Evolutionary conservation across 1,140 invertebrate species (phyloP), one percentile per base, ranked within the genome.

Genomic region (Bombus picipes): DNA sequence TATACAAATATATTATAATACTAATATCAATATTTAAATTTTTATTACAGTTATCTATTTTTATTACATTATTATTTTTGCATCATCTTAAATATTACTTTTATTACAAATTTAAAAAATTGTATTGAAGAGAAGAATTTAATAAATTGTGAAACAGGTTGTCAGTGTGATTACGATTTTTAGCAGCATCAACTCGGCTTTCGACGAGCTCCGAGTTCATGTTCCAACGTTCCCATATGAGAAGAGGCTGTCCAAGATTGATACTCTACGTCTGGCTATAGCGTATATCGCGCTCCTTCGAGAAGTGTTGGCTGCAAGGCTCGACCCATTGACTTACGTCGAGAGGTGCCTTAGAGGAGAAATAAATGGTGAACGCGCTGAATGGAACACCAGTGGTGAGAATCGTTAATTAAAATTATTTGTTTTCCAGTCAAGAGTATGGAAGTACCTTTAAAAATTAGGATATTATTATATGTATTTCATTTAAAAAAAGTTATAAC

Each of bases 171-270:
- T 95, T 95, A 89, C 88, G 91, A 94, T 94, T 95, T 96, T 97
- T 97, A 98, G 97, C 97, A 99, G 98, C 97, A 99, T 99, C 96
- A 99, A 99, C 97, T 98, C 98, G 95, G 99, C 99, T 94, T 99
- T 99, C 96, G 98, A 99, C 95, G 98, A 98, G 94, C 96, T 99
- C 88, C 96, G 98, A 76, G 97, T 98, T 82, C 98, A 99, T 95
- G 99, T 99, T 85, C 99, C 99, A 53, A 99, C 99, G 70, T 99
- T 99, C 95, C 99, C 99, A 0, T 99, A 99, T 93, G 99, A 99
- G 95, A 99, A 99, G 94, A 96, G 99, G 8, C 96, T 99, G 5
- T 99, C 98, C 86, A 99, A 99, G 96, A 99, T 99, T 87, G 99
- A 99, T 95, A 99, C 99, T 0, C 95, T 99, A 2, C 96, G 99